phyloP scores from a whole-genome alignment of 1,140 invertebrate species.

The Cydia fagiglandana region DNA sequence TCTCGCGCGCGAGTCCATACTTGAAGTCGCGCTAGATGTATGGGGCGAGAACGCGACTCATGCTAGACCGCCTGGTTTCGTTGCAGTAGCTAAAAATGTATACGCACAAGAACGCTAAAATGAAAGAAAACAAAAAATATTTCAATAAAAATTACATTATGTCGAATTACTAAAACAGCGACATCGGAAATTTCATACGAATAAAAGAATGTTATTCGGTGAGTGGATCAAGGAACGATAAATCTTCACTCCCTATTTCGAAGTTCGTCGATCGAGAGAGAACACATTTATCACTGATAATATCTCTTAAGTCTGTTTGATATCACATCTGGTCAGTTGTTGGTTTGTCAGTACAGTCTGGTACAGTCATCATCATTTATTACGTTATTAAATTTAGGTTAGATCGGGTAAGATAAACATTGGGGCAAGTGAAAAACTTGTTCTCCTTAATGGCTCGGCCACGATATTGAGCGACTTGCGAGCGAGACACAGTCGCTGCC shows the following conservation, averaged over 20 bases:
- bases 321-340: conserved; percentile 23
- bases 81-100: no score
- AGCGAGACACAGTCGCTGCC: no score
- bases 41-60: no score
- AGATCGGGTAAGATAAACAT: no score
- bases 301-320: conserved; percentile 25
- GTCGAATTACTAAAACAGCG: neutral
- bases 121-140: neutral
- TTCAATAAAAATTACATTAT: neutral
- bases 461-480: no score
- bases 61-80: no score
- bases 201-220: conserved; percentile 22
- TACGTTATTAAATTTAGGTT: no score
- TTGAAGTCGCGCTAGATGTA: no score
- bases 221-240: conserved; percentile 22
- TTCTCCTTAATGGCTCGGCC: no score
- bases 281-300: conserved; percentile 47
- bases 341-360: conserved; percentile 1
- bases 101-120: neutral
- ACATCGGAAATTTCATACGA: conserved; percentile 6
- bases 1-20: no score
- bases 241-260: conserved; percentile 14
- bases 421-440: no score
- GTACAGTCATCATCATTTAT: neutral
- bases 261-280: conserved; percentile 35